Evolutionary conservation across 2,888 invertebrate species (phyloP), one percentile per base, ranked within the genome.

Genomic region (Steinernema carpocapsae): DNA sequence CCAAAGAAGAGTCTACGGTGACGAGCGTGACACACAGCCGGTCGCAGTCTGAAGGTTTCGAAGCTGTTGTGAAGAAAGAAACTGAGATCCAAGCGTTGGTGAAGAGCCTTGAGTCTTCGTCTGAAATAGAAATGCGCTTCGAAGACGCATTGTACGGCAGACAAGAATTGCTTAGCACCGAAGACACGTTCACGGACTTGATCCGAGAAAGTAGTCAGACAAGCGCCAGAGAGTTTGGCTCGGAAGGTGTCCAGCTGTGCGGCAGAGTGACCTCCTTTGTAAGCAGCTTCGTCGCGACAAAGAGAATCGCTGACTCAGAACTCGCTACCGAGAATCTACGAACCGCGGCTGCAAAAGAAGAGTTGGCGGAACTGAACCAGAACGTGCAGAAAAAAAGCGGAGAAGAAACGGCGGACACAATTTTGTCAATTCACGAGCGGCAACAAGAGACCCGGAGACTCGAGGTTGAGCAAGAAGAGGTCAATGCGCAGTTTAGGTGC

Each of bases 31-130:
- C 17, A 4, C 12, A 29, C 17, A 32, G 32, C 32, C 14, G 17
- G 1, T 17, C 32, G 3, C 17, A 22, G 17, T 17, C 32, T 17
- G 64, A 12, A 2, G 17, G 64, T 17, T 7, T 80, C 29, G 82
- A 80, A 14, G 79, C 77, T 72, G 78, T 81, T 10, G 74, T 80
- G 12, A 79, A 81, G 72, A 80, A 78, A 74, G 77, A 77, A 72
- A 75, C 79, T n/a, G 81, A 82, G 74, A 56, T 71, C 4, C 79
- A 80, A 72, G 78, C 64, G 3, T 32, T 64, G 14, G 32, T 6
- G 32, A 26, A 17, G 19, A 64, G 17, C 3, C 17, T 64, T 17
- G 26, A 26, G 6, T 29, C 64, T 12, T 26, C 64, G 4, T 26
- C 29, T 3, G 32, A 29, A 19, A 29, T 29, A 10, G 17, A 29